Conservation (phyloP, 1,140 invertebrate genomes). For the Cyrtorhinus lividipennis region DNA sequence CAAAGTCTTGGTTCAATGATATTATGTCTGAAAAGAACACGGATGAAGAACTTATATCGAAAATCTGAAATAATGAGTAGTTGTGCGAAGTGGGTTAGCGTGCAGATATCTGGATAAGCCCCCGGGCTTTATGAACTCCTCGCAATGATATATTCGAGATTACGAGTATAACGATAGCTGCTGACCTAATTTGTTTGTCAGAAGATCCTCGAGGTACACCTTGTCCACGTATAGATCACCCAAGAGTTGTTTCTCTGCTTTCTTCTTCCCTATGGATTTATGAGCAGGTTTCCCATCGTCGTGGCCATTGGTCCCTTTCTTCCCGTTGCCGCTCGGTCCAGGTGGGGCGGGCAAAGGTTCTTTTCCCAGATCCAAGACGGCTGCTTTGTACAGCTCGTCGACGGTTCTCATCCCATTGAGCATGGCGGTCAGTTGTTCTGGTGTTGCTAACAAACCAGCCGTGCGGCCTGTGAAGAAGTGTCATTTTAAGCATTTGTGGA, state of each 20-base stretch:
- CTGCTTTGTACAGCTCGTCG: conserved; percentile 10
- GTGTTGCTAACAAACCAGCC: not conserved
- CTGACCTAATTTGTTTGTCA: conserved; percentile 50
- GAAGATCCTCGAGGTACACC: conserved; percentile 57
- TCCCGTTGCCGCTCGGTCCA: no score
- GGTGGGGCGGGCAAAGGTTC: not conserved
- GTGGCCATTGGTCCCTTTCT: not conserved
- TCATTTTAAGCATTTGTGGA: no score
- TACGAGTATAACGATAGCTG: conserved; percentile 34
- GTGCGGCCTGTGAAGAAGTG: conserved; percentile 11
- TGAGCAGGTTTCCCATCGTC: not conserved
- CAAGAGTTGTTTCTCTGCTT: conserved; percentile 37
- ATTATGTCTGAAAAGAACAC: conserved; percentile 33
- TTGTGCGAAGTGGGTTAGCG: no score
- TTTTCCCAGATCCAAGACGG: conserved; percentile 4
- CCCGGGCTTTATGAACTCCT: no score
- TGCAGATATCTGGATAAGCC: no score
- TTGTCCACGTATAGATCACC: conserved; percentile 62
- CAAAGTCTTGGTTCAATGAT: conserved; percentile 30
- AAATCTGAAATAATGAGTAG: no score
- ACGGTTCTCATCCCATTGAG: not conserved
- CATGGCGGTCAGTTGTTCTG: not conserved
- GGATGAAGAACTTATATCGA: no score
- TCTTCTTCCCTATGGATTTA: conserved; percentile 15
- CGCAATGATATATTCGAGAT: conserved; percentile 30